A percentile compares a stretch with the other conserved stretches of the same genome.
Conservation (phyloP, 2,113 vertebrate species). For the Ageneiosus marmoratus region DNA sequence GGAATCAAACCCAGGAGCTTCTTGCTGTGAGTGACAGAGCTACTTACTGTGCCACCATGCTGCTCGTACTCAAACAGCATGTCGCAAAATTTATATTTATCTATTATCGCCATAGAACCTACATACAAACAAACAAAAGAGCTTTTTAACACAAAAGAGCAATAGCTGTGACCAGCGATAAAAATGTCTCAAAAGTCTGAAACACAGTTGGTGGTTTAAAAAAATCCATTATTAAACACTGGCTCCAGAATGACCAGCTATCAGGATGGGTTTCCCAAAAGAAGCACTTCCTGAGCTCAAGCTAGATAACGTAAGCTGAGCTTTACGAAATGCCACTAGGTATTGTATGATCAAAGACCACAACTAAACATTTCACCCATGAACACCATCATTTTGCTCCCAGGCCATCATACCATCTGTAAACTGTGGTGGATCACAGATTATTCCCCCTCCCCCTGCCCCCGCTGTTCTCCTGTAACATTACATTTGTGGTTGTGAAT, state of each 20-base stretch:
- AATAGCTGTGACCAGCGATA: not conserved
- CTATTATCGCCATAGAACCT: not conserved
- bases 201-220: not conserved
- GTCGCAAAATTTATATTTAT: not conserved
- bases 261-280: not conserved
- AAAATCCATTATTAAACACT: not conserved
- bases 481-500: too few relatives aligned
- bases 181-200: not conserved
- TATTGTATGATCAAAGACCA: not conserved
- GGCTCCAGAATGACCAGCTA: not conserved
- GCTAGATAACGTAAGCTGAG: not conserved
- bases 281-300: not conserved
- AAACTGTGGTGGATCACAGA: not conserved
- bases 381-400: not conserved
- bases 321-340: not conserved
- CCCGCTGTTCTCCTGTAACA: too few relatives aligned
- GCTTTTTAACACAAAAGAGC: not conserved
- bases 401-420: not conserved
- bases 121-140: not conserved
- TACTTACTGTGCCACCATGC: too few relatives aligned
- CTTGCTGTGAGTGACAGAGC: too few relatives aligned
- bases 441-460: too few relatives aligned
- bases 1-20: too few relatives aligned
- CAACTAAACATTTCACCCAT: not conserved
- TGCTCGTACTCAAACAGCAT: not conserved